phyloP scores from a whole-genome alignment of 2,113 vertebrate genomes.

The Sardina pilchardus region DNA sequence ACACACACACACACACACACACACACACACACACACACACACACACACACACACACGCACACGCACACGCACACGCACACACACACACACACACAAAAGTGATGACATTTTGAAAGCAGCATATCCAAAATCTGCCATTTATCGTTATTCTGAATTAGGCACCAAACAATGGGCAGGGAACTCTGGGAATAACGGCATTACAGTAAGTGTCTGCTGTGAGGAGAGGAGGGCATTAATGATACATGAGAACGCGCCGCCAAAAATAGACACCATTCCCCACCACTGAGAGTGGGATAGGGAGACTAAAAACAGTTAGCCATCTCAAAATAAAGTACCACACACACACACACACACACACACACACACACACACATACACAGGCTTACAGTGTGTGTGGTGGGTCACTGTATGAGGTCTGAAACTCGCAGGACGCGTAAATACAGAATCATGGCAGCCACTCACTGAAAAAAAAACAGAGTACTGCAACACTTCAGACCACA shows the following conservation, averaged over 20 bases:
- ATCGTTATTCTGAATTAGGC: not conserved
- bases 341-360: not conserved
- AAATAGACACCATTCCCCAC: conserved; percentile 67
- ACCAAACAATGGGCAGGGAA: not conserved
- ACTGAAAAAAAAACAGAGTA: too few relatives aligned
- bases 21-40: not conserved
- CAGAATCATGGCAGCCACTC: too few relatives aligned
- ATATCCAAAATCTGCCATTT: not conserved
- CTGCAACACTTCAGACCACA: too few relatives aligned
- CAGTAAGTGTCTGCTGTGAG: conserved; percentile 43
- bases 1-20: not conserved
- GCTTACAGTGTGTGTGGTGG: too few relatives aligned
- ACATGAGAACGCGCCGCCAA: conserved; percentile 60
- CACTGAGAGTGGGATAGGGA: conserved; percentile 56
- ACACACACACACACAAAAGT: not conserved
- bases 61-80: not conserved
- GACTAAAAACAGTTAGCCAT: conserved; percentile 27
- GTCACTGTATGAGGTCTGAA: too few relatives aligned
- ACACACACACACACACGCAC: not conserved
- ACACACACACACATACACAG: not conserved
- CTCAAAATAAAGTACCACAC: not conserved
- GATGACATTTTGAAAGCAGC: not conserved
- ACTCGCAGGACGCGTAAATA: too few relatives aligned
- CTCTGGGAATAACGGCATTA: conserved; percentile 46
- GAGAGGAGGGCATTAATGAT: conserved; percentile 70